Conservation (phyloP, 2,113 vertebrate genomes). For the Hydrochoerus hydrochaeris region DNA sequence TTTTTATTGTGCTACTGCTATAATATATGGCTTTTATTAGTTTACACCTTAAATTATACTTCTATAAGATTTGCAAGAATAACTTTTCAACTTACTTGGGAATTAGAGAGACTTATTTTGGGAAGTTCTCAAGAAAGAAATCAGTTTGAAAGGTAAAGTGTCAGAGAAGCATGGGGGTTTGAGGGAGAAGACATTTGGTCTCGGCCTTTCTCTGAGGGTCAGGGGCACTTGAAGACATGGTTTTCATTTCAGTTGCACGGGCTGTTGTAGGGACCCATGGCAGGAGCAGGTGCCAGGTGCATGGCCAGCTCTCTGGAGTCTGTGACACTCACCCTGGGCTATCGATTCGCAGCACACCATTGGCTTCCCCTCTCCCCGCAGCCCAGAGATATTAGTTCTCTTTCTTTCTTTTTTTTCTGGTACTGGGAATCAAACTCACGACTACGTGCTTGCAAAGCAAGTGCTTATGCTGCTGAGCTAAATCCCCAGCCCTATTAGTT, state of each 20-base stretch:
- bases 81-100: conserved; percentile 76
- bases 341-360: not conserved
- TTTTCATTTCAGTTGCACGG: not conserved
- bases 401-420: too few relatives aligned
- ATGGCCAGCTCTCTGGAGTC: not conserved
- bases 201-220: not conserved
- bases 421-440: too few relatives aligned
- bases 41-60: conserved; percentile 85
- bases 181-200: fast-evolving
- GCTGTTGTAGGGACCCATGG: fast-evolving
- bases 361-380: fast-evolving
- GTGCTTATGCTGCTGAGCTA: too few relatives aligned
- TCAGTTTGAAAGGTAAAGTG: not conserved
- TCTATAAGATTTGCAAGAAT: conserved; percentile 79
- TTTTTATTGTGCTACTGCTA: conserved; percentile 82
- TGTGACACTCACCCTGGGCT: not conserved
- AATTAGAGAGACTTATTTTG: conserved; percentile 72
- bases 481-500: too few relatives aligned
- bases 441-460: too few relatives aligned
- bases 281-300: not conserved
- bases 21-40: conserved; percentile 85
- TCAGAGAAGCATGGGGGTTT: not conserved
- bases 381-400: not conserved
- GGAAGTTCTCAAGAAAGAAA: conserved; percentile 37
- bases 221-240: not conserved